phyloP scores from a whole-genome alignment of 2,113 vertebrate genomes.

The Copsychus sechellarum region DNA sequence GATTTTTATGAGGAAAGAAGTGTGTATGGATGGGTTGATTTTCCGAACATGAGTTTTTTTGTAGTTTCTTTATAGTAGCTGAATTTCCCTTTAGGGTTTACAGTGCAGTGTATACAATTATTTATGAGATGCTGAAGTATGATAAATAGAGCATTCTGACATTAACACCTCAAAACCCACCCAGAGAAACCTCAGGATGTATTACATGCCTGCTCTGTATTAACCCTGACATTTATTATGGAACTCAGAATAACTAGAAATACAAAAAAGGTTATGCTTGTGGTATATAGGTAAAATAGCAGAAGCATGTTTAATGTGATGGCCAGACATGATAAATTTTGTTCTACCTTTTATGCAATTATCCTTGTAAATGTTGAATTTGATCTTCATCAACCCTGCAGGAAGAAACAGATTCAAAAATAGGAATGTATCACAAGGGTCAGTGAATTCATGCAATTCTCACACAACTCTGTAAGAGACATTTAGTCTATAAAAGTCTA shows the following conservation, averaged over 20 bases:
- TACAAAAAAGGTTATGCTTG: neutral
- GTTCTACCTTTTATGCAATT: neutral
- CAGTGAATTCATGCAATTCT: neutral
- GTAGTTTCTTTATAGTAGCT: conserved; percentile 60
- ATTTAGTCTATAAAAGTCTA: neutral
- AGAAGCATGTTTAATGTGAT: neutral
- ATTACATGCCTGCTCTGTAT: conserved; percentile 30
- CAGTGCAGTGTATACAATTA: conserved; percentile 56
- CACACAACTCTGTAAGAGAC: neutral
- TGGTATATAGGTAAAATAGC: neutral
- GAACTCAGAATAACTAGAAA: neutral
- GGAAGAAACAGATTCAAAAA: neutral
- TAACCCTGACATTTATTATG: conserved; percentile 27
- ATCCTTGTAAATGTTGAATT: neutral
- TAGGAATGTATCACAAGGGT: neutral
- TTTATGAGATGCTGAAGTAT: conserved; percentile 65
- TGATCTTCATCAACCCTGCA: neutral
- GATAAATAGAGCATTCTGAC: conserved; percentile 48
- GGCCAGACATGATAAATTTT: neutral
- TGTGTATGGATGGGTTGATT: neutral
- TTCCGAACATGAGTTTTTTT: neutral
- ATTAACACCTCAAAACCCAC: neutral
- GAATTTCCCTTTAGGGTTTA: conserved; percentile 67
- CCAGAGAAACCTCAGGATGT: conserved; percentile 3
- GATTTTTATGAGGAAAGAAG: neutral